Evolutionary conservation across 2,888 invertebrate species (phyloP), one percentile per base, ranked within the genome.

Genomic region (Apoda limacodes): DNA sequence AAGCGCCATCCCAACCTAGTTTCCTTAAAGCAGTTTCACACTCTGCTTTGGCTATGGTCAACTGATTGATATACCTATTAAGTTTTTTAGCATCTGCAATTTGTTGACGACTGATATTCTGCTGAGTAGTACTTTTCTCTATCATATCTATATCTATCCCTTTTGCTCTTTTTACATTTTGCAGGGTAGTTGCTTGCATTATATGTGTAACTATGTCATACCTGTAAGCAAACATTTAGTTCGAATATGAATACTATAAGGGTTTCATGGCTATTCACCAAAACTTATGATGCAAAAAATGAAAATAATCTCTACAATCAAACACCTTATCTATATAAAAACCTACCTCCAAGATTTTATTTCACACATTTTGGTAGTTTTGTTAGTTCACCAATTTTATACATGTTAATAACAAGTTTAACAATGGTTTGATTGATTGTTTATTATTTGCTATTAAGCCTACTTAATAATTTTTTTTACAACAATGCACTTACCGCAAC

Each of bases 181-280:
- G 93, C 43, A 94, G 84, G 1, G 93, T 93, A 9, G 95, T 94
- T 1, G 94, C 94, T 82, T 95, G 93, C 90, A 95, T 93, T 48
- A 95, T 89, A 82, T 95, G 95, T 24, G 91, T 92, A 4, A 95
- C 91, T 45, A 95, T 93, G 51, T 92, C 92, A 50, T 89, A 91
- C 43, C 91, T 89, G 54, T 24, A 54, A 48, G 22, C n/a, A n/a
- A n/a, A n/a, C n/a, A n/a, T n/a, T n/a, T n/a, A n/a, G n/a, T n/a
- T n/a, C n/a, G n/a, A n/a, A n/a, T n/a, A n/a, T n/a, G n/a, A n/a
- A n/a, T n/a, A n/a, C n/a, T n/a, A n/a, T n/a, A n/a, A n/a, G n/a
- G n/a, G n/a, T n/a, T n/a, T n/a, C n/a, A n/a, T n/a, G n/a, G n/a
- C n/a, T n/a, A n/a, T n/a, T n/a, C n/a, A n/a, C n/a, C n/a, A n/a